A percentile compares a stretch with the other conserved stretches of the same genome.
These are phyloP conservation scores for Darevskia nairensis DNA, from an alignment of 2,797 vertebrate species.

Conservation along the genomic window DNA sequence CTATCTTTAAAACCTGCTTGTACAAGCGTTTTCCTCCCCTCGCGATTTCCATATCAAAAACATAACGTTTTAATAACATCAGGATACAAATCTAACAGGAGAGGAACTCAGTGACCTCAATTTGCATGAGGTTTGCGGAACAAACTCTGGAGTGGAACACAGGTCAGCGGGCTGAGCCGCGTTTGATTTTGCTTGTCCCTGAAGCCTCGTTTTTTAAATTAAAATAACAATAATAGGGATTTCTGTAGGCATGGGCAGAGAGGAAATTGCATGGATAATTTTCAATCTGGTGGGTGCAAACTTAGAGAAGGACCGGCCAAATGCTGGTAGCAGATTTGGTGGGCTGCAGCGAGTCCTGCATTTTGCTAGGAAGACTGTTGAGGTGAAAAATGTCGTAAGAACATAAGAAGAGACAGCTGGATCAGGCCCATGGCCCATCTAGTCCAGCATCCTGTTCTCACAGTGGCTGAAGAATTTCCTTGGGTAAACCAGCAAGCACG, in stretches of 20 bases:
- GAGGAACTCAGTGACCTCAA: background rate
- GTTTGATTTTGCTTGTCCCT: background rate
- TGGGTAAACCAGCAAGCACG: too few relatives aligned
- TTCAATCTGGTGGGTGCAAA: background rate
- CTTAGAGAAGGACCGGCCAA: background rate
- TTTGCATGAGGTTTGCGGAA: background rate
- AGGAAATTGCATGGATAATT: background rate
- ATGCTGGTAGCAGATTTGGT: too few relatives aligned
- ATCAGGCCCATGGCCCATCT: too few relatives aligned
- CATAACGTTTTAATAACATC: constrained; percentile 2
- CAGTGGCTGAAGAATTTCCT: too few relatives aligned
- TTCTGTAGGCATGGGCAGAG: background rate
- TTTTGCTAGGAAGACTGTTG: too few relatives aligned
- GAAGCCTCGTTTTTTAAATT: background rate
- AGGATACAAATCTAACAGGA: background rate
- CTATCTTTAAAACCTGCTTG: constrained; percentile 10
- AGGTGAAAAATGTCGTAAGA: too few relatives aligned
- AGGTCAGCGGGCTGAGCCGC: background rate
- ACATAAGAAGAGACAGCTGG: too few relatives aligned
- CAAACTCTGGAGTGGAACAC: background rate
- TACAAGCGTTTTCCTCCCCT: background rate
- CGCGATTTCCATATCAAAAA: constrained; percentile 43
- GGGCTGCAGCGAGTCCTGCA: too few relatives aligned
- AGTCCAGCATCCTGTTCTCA: too few relatives aligned
- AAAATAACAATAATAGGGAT: background rate